Percentiles rank a stretch among this genome's conserved stretches.
Evolutionary conservation across 2,797 vertebrate genomes (phyloP).

Genomic region (Danio choprae): DNA sequence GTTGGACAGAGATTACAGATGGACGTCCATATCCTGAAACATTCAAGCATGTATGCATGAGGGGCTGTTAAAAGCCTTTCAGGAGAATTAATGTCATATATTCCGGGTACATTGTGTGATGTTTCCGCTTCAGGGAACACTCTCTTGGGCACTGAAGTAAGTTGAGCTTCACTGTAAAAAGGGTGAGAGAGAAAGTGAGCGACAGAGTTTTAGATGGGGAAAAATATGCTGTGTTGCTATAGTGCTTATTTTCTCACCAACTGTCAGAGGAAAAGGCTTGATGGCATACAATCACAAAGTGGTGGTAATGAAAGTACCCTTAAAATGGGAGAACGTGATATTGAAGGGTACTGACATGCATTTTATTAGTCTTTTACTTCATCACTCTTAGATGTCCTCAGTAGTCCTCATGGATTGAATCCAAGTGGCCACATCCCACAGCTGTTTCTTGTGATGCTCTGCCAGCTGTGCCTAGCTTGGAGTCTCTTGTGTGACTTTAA

Average conservation of each 20-base stretch:
- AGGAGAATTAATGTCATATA: conserved; percentile 29
- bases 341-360: neutral
- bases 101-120: conserved; percentile 5
- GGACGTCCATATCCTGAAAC: neutral
- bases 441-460: conserved; percentile 16
- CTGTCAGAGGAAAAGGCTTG: neutral
- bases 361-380: neutral
- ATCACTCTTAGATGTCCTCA: neutral
- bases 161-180: neutral
- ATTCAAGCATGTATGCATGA: conserved; percentile 7
- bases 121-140: conserved; percentile 26
- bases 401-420: neutral
- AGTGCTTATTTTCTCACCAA: neutral
- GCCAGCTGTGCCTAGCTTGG: neutral
- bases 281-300: neutral
- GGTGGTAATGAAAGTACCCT: neutral
- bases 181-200: neutral
- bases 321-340: neutral
- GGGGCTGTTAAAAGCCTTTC: conserved; percentile 22
- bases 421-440: neutral
- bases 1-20: neutral
- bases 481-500: conserved; percentile 13
- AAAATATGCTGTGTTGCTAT: neutral
- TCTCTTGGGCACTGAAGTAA: neutral
- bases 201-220: neutral